Conservation (phyloP, 2,888 invertebrate genomes). For the Lasius fuliginosus region DNA sequence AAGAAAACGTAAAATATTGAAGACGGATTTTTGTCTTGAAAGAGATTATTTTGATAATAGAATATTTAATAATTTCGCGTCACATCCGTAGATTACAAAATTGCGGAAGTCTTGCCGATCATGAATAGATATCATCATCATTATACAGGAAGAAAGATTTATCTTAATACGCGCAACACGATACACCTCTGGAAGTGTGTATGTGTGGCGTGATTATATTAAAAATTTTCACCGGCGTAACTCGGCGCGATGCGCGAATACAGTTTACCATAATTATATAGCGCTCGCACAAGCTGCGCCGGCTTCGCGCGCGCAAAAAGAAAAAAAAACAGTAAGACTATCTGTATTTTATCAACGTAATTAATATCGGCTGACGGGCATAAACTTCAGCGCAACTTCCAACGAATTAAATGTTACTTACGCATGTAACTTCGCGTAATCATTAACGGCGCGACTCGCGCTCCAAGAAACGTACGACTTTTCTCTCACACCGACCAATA, state of each 20-base stretch:
- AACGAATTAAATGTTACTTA: slow-evolving; percentile 55
- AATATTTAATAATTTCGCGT: slow-evolving; percentile 9
- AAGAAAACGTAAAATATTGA: background rate
- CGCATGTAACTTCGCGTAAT: slow-evolving; percentile 47
- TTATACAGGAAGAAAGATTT: slow-evolving; percentile 67
- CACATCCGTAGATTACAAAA: slow-evolving; percentile 52
- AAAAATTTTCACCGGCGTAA: slow-evolving; percentile 58
- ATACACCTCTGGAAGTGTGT: slow-evolving; percentile 23
- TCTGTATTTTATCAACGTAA: slow-evolving; percentile 52
- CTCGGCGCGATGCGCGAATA: slow-evolving; percentile 60
- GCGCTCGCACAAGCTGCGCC: slow-evolving; percentile 57
- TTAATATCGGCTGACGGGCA: slow-evolving; percentile 35
- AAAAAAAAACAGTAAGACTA: slow-evolving; percentile 20
- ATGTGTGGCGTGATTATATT: slow-evolving; percentile 31
- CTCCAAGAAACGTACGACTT: slow-evolving; percentile 35
- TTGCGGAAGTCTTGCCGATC: slow-evolving; percentile 24
- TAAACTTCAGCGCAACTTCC: slow-evolving; percentile 48
- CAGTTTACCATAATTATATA: slow-evolving; percentile 65
- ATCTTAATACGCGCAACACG: slow-evolving; percentile 59
- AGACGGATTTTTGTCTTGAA: background rate
- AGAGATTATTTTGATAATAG: slow-evolving; percentile 7
- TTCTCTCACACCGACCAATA: slow-evolving; percentile 34
- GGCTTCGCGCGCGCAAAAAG: background rate
- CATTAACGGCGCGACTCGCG: slow-evolving; percentile 41
- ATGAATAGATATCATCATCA: slow-evolving; percentile 59